Evolutionary conservation across 2,113 vertebrate species (phyloP), one percentile per base, ranked within the genome.

Genomic region (Pterocles gutturalis): DNA sequence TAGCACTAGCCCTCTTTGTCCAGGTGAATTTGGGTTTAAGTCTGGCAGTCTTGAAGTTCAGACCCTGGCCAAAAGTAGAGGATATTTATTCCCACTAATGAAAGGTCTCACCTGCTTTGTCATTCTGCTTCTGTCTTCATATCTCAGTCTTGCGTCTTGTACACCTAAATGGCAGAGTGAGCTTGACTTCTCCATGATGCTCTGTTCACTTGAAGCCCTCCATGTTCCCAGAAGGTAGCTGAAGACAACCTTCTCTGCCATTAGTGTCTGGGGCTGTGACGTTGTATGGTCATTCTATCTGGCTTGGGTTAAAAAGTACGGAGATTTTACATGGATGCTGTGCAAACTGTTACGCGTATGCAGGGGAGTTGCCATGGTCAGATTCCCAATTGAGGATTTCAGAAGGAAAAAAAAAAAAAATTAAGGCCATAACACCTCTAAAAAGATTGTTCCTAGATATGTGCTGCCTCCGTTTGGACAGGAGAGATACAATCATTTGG

Each of bases 281-380:
- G 0, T 61, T 55, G 25, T 20, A 17, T 64, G 29, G 25, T 58
- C n/a, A 5, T 83, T 72, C 25, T 67, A 31, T 45, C 53, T 70
- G 73, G 17, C 45, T 65, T 60, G 93, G 21, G 16, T 54, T 73
- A 54, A 77, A 83, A 54, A 66, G 46, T 53, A n/a, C 1, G 1
- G 55, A 9, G n/a, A 24, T 15, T 86, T 66, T 41, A 70, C 1
- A 3, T 1, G 5, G 34, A 28, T 1, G 1, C 3, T 5, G 11
- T 33, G 10, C 17, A 17, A 48, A 73, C 31, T 65, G 13, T 61
- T 91, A 29, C 17, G 11, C 19, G 3, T 10, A 4, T 51, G 22
- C 13, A 84, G 46, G 34, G 41, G n/a, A 57, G 36, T 58, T 81
- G 41, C 64, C 7, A 17, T 7, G 18, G n/a, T 41, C 57, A 70